phyloP scores from a whole-genome alignment of 2,888 invertebrate species.

The Enchytraeus crypticus region DNA sequence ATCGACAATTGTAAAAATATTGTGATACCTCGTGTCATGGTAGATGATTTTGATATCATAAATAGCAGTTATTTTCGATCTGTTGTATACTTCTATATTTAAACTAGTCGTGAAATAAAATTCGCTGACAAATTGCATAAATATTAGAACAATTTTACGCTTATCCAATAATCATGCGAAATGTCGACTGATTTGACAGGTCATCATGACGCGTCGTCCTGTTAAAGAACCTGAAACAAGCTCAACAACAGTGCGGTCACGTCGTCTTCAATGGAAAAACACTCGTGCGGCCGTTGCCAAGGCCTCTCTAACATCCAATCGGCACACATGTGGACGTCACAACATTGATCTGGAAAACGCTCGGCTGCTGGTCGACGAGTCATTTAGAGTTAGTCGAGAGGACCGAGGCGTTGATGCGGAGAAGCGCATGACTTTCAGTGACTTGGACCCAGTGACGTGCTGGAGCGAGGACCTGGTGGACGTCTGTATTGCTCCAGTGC shows the following conservation, averaged over 20 bases:
- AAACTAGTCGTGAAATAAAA: no score
- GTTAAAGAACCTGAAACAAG: no score
- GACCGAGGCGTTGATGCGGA: constrained; percentile 36
- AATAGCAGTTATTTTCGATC: no score
- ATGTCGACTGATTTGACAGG: no score
- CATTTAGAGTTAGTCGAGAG: constrained; percentile 70
- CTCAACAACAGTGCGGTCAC: constrained; percentile 63
- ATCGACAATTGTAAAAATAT: no score
- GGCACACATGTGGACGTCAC: constrained; percentile 68
- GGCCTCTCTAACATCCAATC: constrained; percentile 70
- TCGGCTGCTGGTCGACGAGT: constrained; percentile 67
- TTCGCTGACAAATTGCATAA: no score
- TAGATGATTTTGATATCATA: no score
- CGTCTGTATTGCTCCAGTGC: constrained; percentile 72
- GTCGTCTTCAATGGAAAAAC: constrained; percentile 62
- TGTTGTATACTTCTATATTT: no score
- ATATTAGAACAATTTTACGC: no score
- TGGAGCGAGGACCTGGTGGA: constrained; percentile 62
- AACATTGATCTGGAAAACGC: constrained; percentile 53
- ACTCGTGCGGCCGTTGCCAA: constrained; percentile 71
- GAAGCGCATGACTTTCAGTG: constrained; percentile 31
- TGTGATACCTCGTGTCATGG: no score
- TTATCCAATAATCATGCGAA: no score
- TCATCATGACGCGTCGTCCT: no score
- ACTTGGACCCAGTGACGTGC: constrained; percentile 66